Conservation (phyloP, 2,797 vertebrate species). For the Channa striata region DNA sequence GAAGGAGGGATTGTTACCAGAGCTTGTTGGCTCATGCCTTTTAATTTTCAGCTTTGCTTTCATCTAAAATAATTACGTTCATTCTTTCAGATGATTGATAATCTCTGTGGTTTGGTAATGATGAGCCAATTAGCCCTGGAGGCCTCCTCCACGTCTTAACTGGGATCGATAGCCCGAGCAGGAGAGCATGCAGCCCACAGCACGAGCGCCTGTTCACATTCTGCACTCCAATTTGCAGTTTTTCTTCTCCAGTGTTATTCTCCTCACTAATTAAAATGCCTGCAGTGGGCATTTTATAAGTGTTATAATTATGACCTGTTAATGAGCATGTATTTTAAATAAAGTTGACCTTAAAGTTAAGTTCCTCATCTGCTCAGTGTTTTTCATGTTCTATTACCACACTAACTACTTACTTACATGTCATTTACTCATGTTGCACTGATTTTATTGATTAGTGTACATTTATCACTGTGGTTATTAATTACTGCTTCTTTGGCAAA, state of each 20-base stretch:
- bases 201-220: background rate
- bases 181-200: background rate
- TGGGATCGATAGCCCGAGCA: slow-evolving; percentile 37
- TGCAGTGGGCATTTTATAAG: no score
- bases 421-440: no score
- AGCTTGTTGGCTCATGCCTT: background rate
- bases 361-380: background rate
- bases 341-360: background rate
- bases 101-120: slow-evolving; percentile 3
- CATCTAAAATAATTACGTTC: slow-evolving; percentile 15
- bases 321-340: background rate
- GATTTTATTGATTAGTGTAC: no score
- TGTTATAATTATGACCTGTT: background rate
- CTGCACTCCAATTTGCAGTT: background rate
- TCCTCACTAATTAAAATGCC: background rate
- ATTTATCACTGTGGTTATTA: no score
- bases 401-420: no score
- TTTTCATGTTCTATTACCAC: no score
- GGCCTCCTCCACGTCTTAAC: slow-evolving; percentile 13
- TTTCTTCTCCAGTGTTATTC: background rate
- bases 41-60: slow-evolving; percentile 11
- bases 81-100: slow-evolving; percentile 38
- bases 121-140: slow-evolving; percentile 42
- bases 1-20: background rate
- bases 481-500: no score